Conservation (phyloP, 2,113 vertebrate species). For the Lepidiolamprologus cunningtoni region DNA sequence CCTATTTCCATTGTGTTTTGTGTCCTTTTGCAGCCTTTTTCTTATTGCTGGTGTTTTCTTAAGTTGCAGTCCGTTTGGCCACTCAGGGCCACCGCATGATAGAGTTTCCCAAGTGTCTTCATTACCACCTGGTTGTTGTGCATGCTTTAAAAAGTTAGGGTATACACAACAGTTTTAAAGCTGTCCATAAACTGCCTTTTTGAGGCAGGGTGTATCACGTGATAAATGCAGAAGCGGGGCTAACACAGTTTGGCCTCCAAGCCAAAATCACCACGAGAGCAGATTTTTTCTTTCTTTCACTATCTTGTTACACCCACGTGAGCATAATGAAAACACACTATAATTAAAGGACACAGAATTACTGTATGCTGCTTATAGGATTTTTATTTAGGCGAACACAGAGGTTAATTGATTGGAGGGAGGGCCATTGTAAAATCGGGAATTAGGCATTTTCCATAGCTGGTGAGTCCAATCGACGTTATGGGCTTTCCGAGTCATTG, state of each 20-base stretch:
- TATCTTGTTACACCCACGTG: neutral
- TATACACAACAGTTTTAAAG: neutral
- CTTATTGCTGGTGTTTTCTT: neutral
- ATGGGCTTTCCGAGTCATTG: slow-evolving; percentile 35
- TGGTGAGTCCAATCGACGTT: slow-evolving; percentile 32
- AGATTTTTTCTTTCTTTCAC: neutral
- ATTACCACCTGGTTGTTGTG: neutral
- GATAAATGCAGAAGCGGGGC: neutral
- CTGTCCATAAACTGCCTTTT: neutral
- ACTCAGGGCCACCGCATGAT: neutral
- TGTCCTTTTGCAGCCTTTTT: neutral
- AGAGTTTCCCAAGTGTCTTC: neutral
- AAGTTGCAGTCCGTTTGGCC: neutral
- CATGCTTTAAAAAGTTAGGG: neutral
- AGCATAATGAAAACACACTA: neutral
- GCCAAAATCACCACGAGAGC: neutral
- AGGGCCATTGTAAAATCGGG: neutral
- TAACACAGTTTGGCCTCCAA: neutral
- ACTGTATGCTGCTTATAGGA: neutral
- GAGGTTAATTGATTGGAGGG: slow-evolving; percentile 16
- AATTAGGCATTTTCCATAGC: slow-evolving; percentile 38
- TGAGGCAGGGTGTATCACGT: neutral
- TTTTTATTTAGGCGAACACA: neutral
- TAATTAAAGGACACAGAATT: neutral
- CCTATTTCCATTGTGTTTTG: neutral